These are phyloP conservation scores for Chaunax sp. DNA, from an alignment of 2,797 vertebrate genomes.

Conservation along the genomic window DNA sequence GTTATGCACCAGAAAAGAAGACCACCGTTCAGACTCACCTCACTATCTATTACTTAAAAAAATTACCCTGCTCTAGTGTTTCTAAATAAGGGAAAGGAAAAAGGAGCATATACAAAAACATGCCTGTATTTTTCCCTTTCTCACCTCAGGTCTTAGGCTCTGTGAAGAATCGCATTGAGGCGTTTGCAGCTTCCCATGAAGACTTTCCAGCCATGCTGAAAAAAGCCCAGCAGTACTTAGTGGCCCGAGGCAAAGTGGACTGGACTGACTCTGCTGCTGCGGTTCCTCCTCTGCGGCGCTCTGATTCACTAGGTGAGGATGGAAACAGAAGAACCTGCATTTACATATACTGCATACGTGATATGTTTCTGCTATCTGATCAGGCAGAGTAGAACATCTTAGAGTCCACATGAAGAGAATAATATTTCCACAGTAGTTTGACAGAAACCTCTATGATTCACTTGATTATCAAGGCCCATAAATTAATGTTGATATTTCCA, in stretches of 20 bases:
- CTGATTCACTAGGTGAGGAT: conserved; percentile 87
- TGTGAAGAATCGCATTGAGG: conserved; percentile 96
- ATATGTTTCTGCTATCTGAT: not conserved
- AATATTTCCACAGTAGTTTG: not conserved
- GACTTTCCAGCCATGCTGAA: conserved; percentile 93
- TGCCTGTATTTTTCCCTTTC: not conserved
- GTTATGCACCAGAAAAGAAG: too few species aligned
- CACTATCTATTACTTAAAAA: too few species aligned
- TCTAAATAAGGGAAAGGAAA: too few species aligned
- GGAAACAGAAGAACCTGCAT: not conserved
- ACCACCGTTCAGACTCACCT: too few species aligned
- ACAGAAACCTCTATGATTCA: not conserved
- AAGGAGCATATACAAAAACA: too few species aligned
- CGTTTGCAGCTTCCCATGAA: conserved; percentile 91
- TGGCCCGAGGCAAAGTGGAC: conserved; percentile 91
- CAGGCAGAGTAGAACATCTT: not conserved
- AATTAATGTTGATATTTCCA: too few species aligned
- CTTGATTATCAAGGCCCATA: not conserved
- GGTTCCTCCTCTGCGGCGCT: conserved; percentile 84
- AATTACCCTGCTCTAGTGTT: too few species aligned
- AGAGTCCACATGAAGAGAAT: not conserved
- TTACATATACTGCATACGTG: not conserved
- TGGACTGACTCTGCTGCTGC: conserved; percentile 84
- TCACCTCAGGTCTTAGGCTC: conserved; percentile 91
- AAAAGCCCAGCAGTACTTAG: conserved; percentile 94